A percentile compares a stretch with the other conserved stretches of the same genome.
These are phyloP conservation scores for Perca schrenkii DNA, from an alignment of 2,113 vertebrate species.

Conservation along the genomic window DNA sequence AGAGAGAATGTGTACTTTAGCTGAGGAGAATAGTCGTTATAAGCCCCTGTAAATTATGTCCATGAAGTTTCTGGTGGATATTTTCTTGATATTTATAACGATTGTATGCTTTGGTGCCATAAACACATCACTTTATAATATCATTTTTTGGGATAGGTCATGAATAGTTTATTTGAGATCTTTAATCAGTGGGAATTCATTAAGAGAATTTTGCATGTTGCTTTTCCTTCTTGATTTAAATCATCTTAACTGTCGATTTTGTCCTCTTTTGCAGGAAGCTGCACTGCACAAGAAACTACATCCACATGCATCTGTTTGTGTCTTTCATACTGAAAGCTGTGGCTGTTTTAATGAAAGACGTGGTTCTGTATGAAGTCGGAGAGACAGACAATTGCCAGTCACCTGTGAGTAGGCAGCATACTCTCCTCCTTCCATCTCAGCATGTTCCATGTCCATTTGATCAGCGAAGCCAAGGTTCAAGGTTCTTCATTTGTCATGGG, in stretches of 20 bases:
- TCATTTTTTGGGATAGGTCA: neutral
- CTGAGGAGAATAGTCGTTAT: too few relatives aligned
- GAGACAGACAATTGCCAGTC: slow-evolving; percentile 86
- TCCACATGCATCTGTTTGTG: slow-evolving; percentile 95
- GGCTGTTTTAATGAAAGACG: slow-evolving; percentile 93
- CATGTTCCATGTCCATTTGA: neutral
- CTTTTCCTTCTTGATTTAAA: neutral
- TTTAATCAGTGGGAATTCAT: neutral
- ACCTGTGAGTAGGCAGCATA: slow-evolving; percentile 84
- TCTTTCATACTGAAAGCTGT: slow-evolving; percentile 95
- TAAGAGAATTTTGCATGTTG: neutral
- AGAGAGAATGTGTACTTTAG: neutral
- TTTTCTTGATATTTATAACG: neutral
- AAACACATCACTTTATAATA: neutral
- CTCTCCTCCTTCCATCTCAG: neutral
- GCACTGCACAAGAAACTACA: slow-evolving; percentile 95
- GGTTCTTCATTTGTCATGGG: too few relatives aligned
- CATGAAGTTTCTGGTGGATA: neutral
- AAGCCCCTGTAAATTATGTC: neutral
- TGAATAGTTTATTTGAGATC: neutral
- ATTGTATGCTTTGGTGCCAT: neutral
- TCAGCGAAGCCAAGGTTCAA: neutral
- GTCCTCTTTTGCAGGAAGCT: slow-evolving; percentile 87
- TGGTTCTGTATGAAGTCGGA: slow-evolving; percentile 87
- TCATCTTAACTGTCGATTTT: neutral